Base-by-base conservation (phyloP, 2,797 vertebrate genomes). In the Tapera naevia region DNA sequence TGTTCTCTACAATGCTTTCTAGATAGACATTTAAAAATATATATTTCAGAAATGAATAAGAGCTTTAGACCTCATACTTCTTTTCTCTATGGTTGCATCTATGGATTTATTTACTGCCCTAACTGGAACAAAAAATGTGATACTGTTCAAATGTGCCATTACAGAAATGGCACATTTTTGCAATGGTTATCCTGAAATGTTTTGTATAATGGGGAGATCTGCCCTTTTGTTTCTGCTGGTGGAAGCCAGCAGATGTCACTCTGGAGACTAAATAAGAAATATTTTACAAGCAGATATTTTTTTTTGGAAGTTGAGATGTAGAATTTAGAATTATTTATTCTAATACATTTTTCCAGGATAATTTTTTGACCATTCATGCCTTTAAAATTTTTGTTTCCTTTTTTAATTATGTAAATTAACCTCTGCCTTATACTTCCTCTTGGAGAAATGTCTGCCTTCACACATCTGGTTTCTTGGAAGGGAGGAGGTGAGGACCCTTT, bases 171-270 rank as follows among this genome's bases (percentile, higher is more conserved):
- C 11, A n/a, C 0, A 0, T 8, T 76, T 87, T 76, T 88, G 30
- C 43, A 25, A 9, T 41, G 19, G 9, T 60, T 45, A n/a, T 79
- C 48, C 32, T 61, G 37, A 45, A 37, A 46, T 41, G 14, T 37
- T 71, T 48, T 72, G 19, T 65, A 2, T 37, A 28, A 50, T 46
- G n/a, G 45, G 14, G 39, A 19, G 76, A 66, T 61, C 65, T 64
- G 27, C 10, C 53, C 46, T 73, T 95, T 65, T 35, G 71, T 80
- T 91, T 89, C 89, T 94, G 43, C 83, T 75, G 28, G 35, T 66
- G 51, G 83, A 93, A 91, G 95, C 95, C 95, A 96, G 97, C 91
- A 97, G 93, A 94, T 97, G 95, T 97, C 95, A 97, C 94, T 96
- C 95, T 97, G 96, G 93, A 91, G 91, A 93, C 93, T 97, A 93